Evolutionary conservation across 2,113 vertebrate genomes (phyloP), one percentile per base, ranked within the genome.

Genomic region (Brachyistius frenatus): DNA sequence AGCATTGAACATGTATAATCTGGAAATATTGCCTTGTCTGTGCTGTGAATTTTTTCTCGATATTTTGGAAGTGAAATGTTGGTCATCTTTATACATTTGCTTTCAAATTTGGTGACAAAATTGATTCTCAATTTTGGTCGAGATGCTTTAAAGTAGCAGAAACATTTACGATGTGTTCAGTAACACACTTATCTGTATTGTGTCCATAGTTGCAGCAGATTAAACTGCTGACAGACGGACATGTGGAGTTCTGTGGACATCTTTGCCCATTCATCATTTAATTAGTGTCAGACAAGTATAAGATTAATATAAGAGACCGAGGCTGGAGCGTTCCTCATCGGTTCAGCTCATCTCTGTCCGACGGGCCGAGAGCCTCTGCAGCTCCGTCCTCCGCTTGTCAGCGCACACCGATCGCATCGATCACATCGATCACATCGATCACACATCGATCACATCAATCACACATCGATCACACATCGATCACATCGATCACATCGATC

Each of bases 361-460:
- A 44, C 36, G 63, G 58, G 39, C 32, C 39, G 39, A 65, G n/a
- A 23, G 36, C 35, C 31, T 44, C 46, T 63, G 41, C 54, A 57
- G 76, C 61, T 60, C n/a, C 33, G 13, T 71, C 61, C 16, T 44
- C 70, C 31, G 37, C 67, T 37, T 68, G 61, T 75, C 84, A 60
- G 14, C 67, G 49, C 66, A 31, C 50, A 50, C 75, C 70, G 53
- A 16, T 62, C 47, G 41, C 46, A 65, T 44, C 37, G 23, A 15
- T 44, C 36, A 8, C 11, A 33, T 23, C 23, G 23, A 23, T 23
- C 23, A 23, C 23, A 23, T 23, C 23, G 23, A 23, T 23, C 23
- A 1, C 23, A 23, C 23, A 23, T 23, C 23, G 23, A 23, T 23
- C 23, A 23, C 23, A 23, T 23, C 23, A 1, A 23, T 23, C 23